Base-by-base conservation (phyloP, 1,140 invertebrate species). In the Potamilus streckersoni region DNA sequence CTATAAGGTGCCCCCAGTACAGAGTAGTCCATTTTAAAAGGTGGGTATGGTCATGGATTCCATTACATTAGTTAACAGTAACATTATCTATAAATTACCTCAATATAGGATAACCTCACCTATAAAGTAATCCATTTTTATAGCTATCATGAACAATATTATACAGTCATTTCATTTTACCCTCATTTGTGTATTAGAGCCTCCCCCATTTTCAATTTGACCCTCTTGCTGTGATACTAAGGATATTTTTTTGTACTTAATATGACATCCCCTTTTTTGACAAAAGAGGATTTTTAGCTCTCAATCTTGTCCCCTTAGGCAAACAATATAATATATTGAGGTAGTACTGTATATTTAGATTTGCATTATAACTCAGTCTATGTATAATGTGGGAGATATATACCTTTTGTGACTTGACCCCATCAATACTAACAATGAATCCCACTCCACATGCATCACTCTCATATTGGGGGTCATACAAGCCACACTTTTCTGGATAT, bases 401-500 rank as follows among this genome's bases (percentile, higher is more conserved):
- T 90, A 97, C 96, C 93, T 98, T 96, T 91, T 98, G 95, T 74
- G 95, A 95, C 77, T 94, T 92, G 85, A 93, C 93, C 79, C 98
- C 98, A 93, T 99, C 96, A 89, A 99, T 99, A 89, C 96, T 95
- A 83, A 98, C 97, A 81, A 99, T 97, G 91, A 98, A 99, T 79
- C 98, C 98, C 85, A 99, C 98, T 77, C 98, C 98, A 87, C 98
- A 99, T 78, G 97, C 96, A 89, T 98, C 98, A 86, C 94, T 95
- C 91, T 99, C 98, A 85, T 95, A 93, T 80, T 93, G 92, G 64
- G 97, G 97, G 91, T 98, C 95, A 91, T 99, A 99, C 80, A 99
- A 93, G 89, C 96, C 97, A 92, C 95, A 93, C 82, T 91, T 90
- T 63, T 86, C 85, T 15, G 92, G 92, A 59, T 79, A 67, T 20